These are phyloP conservation scores for Drosophila mulleri DNA, from an alignment of 2,888 invertebrate genomes.

Conservation along the genomic window DNA sequence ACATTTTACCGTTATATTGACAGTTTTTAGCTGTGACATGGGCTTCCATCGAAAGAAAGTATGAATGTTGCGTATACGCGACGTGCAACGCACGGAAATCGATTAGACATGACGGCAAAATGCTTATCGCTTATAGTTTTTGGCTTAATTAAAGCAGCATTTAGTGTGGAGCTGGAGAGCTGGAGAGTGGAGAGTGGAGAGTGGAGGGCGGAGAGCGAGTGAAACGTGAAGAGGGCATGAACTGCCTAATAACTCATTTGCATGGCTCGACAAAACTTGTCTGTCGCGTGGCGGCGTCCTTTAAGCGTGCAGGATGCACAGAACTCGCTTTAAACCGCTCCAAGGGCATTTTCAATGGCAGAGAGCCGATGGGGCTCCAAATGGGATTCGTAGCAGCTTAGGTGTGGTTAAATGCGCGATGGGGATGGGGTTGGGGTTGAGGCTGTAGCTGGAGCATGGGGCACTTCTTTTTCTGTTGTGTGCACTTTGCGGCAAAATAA, in stretches of 20 bases:
- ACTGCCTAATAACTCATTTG: slow-evolving; percentile 65
- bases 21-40: slow-evolving; percentile 13
- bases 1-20: slow-evolving; percentile 15
- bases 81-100: slow-evolving; percentile 63
- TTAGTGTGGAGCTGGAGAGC: not conserved
- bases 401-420: not conserved
- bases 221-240: not conserved
- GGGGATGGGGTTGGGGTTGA: not conserved
- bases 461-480: slow-evolving; percentile 31
- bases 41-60: slow-evolving; percentile 19
- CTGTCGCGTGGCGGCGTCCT: slow-evolving; percentile 21
- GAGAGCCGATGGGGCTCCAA: not conserved
- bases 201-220: too few species aligned
- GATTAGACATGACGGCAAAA: slow-evolving; percentile 63
- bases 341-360: slow-evolving; percentile 3
- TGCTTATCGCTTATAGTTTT: slow-evolving; percentile 67
- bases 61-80: slow-evolving; percentile 61
- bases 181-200: too few species aligned
- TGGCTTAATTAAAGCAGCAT: slow-evolving; percentile 53
- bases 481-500: slow-evolving; percentile 72
- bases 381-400: not conserved
- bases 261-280: slow-evolving; percentile 47
- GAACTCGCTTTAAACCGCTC: slow-evolving; percentile 34
- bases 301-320: slow-evolving; percentile 11
- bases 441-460: not conserved